phyloP scores from a whole-genome alignment of 2,888 invertebrate genomes.

The Eubasilissa splendida region DNA sequence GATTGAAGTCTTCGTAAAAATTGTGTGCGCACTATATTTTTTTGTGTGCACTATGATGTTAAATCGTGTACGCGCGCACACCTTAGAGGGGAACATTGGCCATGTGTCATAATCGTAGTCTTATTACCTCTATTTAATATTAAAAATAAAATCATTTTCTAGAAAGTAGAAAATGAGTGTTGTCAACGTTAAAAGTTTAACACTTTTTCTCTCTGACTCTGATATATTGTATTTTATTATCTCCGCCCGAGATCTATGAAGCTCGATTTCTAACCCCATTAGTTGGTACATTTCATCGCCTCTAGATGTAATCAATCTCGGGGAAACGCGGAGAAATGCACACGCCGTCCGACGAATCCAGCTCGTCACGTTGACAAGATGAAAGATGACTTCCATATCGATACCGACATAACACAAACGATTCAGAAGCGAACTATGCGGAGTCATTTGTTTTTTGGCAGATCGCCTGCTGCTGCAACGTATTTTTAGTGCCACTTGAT shows the following conservation, averaged over 20 bases:
- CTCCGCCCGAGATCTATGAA: background rate
- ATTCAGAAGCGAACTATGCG: conserved; percentile 3
- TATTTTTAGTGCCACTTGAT: conserved; percentile 2
- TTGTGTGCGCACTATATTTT: too few species aligned
- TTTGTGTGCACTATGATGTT: too few species aligned
- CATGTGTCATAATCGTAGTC: too few species aligned
- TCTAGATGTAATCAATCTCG: background rate
- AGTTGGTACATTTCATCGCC: background rate
- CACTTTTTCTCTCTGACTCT: too few species aligned
- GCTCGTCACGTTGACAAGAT: background rate
- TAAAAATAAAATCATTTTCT: too few species aligned
- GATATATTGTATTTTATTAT: too few species aligned
- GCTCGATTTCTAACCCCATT: background rate
- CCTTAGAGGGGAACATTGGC: too few species aligned
- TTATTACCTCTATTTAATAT: too few species aligned
- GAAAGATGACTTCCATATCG: background rate
- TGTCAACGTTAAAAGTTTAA: too few species aligned
- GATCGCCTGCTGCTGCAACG: background rate
- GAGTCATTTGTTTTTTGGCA: conserved; percentile 5
- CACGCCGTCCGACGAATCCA: background rate
- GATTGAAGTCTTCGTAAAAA: too few species aligned
- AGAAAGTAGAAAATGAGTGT: too few species aligned
- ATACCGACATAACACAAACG: background rate
- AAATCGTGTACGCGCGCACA: too few species aligned
- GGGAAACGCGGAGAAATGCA: background rate